A percentile compares a stretch with the other conserved stretches of the same genome.
Evolutionary conservation across 2,113 vertebrate species (phyloP).

Genomic region (Accipiter virgatus): DNA sequence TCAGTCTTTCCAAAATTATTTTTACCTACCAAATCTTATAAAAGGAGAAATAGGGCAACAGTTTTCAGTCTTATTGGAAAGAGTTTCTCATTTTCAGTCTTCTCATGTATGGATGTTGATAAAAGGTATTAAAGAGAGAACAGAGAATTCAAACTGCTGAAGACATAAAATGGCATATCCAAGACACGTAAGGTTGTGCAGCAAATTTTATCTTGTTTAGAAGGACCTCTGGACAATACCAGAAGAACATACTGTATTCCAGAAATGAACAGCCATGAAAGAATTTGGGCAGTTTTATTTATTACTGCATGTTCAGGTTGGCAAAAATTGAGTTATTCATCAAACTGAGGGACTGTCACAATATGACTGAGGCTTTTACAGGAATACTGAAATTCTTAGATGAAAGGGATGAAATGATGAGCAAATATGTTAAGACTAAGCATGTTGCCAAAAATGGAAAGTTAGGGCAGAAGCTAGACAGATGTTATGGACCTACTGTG

Average conservation of each 20-base stretch:
- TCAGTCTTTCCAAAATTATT: not conserved
- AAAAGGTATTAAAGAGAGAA: not conserved
- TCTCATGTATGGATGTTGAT: not conserved
- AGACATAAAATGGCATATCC: not conserved
- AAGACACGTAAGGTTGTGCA: not conserved
- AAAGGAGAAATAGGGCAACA: not conserved
- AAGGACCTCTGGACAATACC: not conserved
- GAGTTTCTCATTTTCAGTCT: not conserved
- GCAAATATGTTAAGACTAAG: not conserved
- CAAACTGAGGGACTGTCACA: not conserved
- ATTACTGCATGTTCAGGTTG: not conserved
- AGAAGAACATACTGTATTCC: not conserved
- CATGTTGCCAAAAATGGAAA: not conserved
- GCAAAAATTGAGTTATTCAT: not conserved
- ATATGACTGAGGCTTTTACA: not conserved
- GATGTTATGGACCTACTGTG: not conserved
- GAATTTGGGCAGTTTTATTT: not conserved
- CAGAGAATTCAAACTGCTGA: not conserved
- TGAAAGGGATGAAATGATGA: not conserved
- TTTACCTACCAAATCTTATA: not conserved
- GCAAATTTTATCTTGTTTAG: not conserved
- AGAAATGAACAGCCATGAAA: not conserved
- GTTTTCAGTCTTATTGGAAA: not conserved
- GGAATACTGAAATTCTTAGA: not conserved
- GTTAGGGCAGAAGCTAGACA: not conserved